Evolutionary conservation across 30 jellyfish, hydroid and myxozoan genomes (phyloP).

Genomic region (Cassiopea xamachana): DNA sequence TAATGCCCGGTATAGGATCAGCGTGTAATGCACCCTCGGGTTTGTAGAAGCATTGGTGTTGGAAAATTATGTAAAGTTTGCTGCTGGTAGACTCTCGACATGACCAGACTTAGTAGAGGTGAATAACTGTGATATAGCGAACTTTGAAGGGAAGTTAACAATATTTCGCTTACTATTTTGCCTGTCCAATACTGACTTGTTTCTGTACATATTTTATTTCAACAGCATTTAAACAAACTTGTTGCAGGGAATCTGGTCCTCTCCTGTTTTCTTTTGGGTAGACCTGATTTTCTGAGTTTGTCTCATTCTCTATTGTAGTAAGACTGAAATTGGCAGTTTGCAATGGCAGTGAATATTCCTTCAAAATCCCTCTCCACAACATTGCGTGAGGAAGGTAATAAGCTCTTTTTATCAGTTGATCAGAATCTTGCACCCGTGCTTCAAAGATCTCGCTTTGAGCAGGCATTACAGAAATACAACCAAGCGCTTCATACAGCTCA

Average conservation of each 20-base stretch:
- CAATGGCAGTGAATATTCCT: not conserved
- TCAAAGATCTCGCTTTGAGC: slow-evolving; percentile 37
- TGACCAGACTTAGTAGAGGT: no score
- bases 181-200: no score
- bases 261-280: not conserved
- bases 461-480: slow-evolving; percentile 44
- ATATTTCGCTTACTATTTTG: no score
- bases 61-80: no score
- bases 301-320: not conserved
- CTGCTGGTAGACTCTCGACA: no score
- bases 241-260: not conserved
- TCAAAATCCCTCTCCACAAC: slow-evolving; percentile 42
- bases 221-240: no score
- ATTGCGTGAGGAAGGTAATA: slow-evolving; percentile 68
- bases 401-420: slow-evolving; percentile 3
- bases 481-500: slow-evolving; percentile 35
- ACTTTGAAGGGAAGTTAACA: no score
- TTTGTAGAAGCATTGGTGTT: no score
- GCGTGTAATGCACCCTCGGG: no score
- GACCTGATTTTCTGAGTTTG: not conserved
- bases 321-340: not conserved
- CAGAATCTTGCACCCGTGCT: slow-evolving; percentile 47
- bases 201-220: no score
- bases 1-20: no score
- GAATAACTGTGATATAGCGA: no score